Evolutionary conservation across 2,888 invertebrate species (phyloP), one percentile per base, ranked within the genome.

Genomic region (Tenthredo mesomela): DNA sequence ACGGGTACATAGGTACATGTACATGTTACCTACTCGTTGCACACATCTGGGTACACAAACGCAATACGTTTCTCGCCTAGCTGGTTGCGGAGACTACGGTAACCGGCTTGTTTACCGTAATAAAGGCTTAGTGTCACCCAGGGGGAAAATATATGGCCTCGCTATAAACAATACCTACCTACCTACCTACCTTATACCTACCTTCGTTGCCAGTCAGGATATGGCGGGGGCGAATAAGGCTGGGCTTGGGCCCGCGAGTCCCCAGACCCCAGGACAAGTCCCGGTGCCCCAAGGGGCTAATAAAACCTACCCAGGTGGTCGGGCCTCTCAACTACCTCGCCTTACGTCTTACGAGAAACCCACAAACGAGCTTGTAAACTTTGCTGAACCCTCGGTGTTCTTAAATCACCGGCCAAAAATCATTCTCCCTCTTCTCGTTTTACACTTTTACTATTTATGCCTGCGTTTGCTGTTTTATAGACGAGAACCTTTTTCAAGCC

Each of bases 41-140:
- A 73, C 73, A 73, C 73, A 43, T n/a, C 43, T 73, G 15, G 67
- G 29, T 43, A 40, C 15, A 21, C 43, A 21, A 73, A 25, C 43
- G 40, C 71, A 43, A 43, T 73, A 73, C 43, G 71, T 43, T 73
- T 73, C 61, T 37, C 80, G 80, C 58, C 40, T 58, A 61, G 78
- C n/a, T 80, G 61, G 58, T 61, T 61, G 61, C 61, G 80, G 61
- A 58, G 78, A 54, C 33, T 61, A 80, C 82, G 70, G 82, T 67
- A 82, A 70, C 67, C 67, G 65, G 82, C 82, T 67, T 80, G 80
- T 84, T 84, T 80, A 77, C 84, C 9, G 84, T 84, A 84, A 84
- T 84, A 84, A 84, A 84, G 84, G 80, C 77, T 84, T 70, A 80
- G 84, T 82, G 84, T 84, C 84, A 84, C 47, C 84, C 78, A 65